Evolutionary conservation across 2,113 vertebrate species (phyloP), one percentile per base, ranked within the genome.

Genomic region (Saccopteryx leptura): DNA sequence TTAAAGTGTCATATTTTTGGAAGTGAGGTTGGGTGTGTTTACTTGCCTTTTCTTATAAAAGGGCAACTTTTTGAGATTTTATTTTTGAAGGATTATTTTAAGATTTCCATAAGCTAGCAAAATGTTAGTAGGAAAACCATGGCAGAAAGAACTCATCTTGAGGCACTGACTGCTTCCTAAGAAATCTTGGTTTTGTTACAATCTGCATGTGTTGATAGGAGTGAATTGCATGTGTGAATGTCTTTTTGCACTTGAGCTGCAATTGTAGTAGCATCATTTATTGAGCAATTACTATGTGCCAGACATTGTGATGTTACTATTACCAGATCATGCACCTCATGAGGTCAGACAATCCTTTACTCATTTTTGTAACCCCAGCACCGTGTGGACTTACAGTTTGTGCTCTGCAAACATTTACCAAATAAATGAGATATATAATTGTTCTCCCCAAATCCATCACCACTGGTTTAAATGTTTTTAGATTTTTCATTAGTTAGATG

Each of bases 351-450:
- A 0, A 39, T 23, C 39, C 12, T 48, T 39, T 15, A 48, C 19
- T 69, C 19, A 6, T 21, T 80, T 69, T 58, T 84, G 23, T 48
- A 23, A 72, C 52, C 21, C 66, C 2, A 10, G 72, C 23, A 14
- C 2, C 3, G 61, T 39, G 2, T 9, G 9, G 72, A 60, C 75
- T 58, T 69, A 60, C 19, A 60, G 19, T 60, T 19, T 87, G 50
- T 33, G 11, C 28, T 60, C 66, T 91, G 78, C 56, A 91, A 81
- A 94, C 72, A 71, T 60, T 93, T 76, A 66, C 21, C 72, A 69
- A 54, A 72, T 69, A 93, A 85, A 71, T 19, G 28, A 81, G 9
- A 18, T 46, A 75, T 5, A 4, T 65, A 15, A 33, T 48, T 96
- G 23, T 80, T 94, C 31, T 90, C 26, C 50, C 60, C 21, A 75